Evolutionary conservation across 1,140 invertebrate genomes (phyloP).

Genomic region (Scaptomyza montana): DNA sequence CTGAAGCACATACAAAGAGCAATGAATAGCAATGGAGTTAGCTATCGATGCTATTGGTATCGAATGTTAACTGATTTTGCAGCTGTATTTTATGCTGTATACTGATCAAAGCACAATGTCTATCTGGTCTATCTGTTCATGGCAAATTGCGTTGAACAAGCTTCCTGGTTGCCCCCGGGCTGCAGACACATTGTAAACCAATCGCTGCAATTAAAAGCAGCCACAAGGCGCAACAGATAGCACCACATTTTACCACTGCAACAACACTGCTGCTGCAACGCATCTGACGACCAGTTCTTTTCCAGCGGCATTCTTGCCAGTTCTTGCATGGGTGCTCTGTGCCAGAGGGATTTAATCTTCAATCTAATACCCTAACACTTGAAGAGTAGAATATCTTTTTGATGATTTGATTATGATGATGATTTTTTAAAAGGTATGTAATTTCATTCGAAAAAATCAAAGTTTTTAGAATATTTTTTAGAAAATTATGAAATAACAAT

Average conservation of each 20-base stretch:
- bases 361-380: constrained; percentile 33
- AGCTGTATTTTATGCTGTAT: constrained; percentile 40
- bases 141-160: constrained; percentile 59
- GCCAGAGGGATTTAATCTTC: constrained; percentile 45
- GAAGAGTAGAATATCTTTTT: background rate
- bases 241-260: constrained; percentile 20
- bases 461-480: too few relatives aligned
- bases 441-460: too few relatives aligned
- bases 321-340: constrained; percentile 36
- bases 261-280: background rate
- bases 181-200: constrained; percentile 61
- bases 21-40: constrained; percentile 2
- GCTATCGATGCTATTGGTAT: constrained; percentile 40
- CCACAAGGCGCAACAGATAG: constrained; percentile 60
- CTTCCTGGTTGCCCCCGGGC: constrained; percentile 67
- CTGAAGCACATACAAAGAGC: constrained; percentile 2
- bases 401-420: too few relatives aligned
- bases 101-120: constrained; percentile 57
- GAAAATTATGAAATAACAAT: too few relatives aligned
- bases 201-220: constrained; percentile 73
- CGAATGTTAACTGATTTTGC: constrained; percentile 76
- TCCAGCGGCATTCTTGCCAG: constrained; percentile 51
- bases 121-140: constrained; percentile 15
- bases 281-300: constrained; percentile 57
- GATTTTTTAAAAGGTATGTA: too few relatives aligned